Percentiles rank a stretch among this genome's conserved stretches.
Evolutionary conservation across 1,140 invertebrate species (phyloP).

Genomic region (Musca domestica): DNA sequence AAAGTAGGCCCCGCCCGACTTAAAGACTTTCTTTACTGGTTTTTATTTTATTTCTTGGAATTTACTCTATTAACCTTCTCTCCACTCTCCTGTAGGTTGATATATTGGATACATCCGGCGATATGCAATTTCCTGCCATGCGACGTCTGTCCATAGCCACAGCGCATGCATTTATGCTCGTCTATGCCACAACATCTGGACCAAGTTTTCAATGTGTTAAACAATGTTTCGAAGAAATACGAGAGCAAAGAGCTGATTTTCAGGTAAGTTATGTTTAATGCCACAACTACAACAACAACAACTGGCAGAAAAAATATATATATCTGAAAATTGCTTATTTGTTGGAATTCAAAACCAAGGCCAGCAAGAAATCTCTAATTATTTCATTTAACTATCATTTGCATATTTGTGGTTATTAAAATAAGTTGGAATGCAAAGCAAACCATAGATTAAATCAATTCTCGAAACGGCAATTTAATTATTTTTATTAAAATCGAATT

Average conservation of each 20-base stretch:
- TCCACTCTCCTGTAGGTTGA: slow-evolving; percentile 63
- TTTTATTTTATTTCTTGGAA: neutral
- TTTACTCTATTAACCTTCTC: neutral
- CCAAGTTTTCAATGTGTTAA: slow-evolving; percentile 76
- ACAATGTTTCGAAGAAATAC: slow-evolving; percentile 78
- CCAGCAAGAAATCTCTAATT: no score
- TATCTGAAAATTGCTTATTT: no score
- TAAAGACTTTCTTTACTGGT: neutral
- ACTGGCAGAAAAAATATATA: no score
- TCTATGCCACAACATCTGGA: slow-evolving; percentile 78
- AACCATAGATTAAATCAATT: no score
- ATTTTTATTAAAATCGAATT: no score
- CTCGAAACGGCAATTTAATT: no score
- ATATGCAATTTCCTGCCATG: slow-evolving; percentile 87
- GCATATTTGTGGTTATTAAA: no score
- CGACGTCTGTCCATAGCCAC: slow-evolving; percentile 81
- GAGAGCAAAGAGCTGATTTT: slow-evolving; percentile 74
- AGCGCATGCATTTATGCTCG: slow-evolving; percentile 85
- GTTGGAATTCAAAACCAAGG: no score
- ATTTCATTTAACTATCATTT: no score
- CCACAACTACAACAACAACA: no score
- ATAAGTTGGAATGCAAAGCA: no score
- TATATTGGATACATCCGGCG: slow-evolving; percentile 83
- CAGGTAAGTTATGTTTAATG: slow-evolving; percentile 54
- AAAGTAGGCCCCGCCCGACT: no score